A percentile compares a stretch with the other conserved stretches of the same genome.
phyloP scores from a whole-genome alignment of 2,797 vertebrate genomes.

The Neosilurus mollespiculum region DNA sequence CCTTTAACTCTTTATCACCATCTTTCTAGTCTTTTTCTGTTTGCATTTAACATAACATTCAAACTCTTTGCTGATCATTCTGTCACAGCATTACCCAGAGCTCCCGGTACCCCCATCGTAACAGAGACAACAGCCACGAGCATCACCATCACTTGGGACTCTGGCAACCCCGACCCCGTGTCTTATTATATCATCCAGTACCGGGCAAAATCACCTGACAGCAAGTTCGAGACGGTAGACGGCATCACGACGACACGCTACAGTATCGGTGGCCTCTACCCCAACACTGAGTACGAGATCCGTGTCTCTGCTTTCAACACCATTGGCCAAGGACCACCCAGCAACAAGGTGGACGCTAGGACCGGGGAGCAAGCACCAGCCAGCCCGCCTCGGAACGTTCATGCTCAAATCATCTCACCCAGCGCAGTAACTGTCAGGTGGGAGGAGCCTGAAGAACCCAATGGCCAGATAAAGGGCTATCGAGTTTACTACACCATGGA shows the following conservation, averaged over 20 bases:
- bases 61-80: neutral
- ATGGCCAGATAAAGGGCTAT: slow-evolving; percentile 94
- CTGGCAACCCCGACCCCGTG: slow-evolving; percentile 93
- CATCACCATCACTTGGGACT: slow-evolving; percentile 98
- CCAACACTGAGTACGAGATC: slow-evolving; percentile 96
- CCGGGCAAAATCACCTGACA: slow-evolving; percentile 91
- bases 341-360: slow-evolving; percentile 87
- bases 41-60: neutral
- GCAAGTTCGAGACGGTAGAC: slow-evolving; percentile 93
- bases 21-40: neutral
- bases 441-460: slow-evolving; percentile 97
- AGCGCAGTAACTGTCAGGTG: slow-evolving; percentile 96
- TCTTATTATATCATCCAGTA: slow-evolving; percentile 98
- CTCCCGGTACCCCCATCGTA: slow-evolving; percentile 90
- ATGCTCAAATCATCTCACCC: slow-evolving; percentile 89
- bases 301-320: slow-evolving; percentile 94
- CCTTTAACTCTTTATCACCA: neutral
- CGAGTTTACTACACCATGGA: slow-evolving; percentile 97
- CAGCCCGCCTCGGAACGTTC: slow-evolving; percentile 90
- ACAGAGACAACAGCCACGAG: slow-evolving; percentile 97
- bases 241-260: slow-evolving; percentile 97
- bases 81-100: slow-evolving; percentile 88
- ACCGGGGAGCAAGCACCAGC: slow-evolving; percentile 95
- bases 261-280: slow-evolving; percentile 97
- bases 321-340: slow-evolving; percentile 94